A percentile compares a stretch with the other conserved stretches of the same genome.
These are phyloP conservation scores for Odobenus rosmarus DNA, from an alignment of 2,113 vertebrate species.

Conservation along the genomic window DNA sequence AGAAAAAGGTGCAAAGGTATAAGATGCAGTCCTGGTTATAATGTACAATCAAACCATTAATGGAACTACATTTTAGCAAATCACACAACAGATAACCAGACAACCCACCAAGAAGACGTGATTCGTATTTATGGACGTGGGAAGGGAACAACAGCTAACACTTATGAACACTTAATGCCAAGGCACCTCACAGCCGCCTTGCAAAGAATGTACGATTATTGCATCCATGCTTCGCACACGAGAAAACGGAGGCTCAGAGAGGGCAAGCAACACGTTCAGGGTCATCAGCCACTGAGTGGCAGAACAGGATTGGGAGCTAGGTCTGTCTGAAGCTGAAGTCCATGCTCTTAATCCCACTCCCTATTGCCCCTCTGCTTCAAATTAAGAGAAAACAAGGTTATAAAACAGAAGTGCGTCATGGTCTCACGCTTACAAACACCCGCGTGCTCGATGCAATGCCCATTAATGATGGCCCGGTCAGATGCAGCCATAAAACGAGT, in stretches of 20 bases:
- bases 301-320: not conserved
- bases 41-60: rapidly evolving
- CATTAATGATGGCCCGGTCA: not conserved
- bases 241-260: not conserved
- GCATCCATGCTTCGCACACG: rapidly evolving
- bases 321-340: not conserved
- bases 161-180: not conserved
- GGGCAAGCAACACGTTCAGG: not conserved
- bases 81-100: not conserved
- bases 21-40: not conserved
- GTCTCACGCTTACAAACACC: not conserved
- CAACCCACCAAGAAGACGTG: not conserved
- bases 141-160: not conserved
- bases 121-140: rapidly evolving
- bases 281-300: not conserved
- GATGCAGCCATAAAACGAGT: not conserved
- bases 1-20: not conserved
- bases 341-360: not conserved
- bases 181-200: not conserved
- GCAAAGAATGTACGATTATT: rapidly evolving
- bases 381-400: not conserved
- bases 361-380: not conserved
- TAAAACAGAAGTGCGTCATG: not conserved
- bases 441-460: rapidly evolving
- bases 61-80: not conserved